These are phyloP conservation scores for Lysandra bellargus DNA, from an alignment of 2,888 invertebrate species.

Conservation along the genomic window DNA sequence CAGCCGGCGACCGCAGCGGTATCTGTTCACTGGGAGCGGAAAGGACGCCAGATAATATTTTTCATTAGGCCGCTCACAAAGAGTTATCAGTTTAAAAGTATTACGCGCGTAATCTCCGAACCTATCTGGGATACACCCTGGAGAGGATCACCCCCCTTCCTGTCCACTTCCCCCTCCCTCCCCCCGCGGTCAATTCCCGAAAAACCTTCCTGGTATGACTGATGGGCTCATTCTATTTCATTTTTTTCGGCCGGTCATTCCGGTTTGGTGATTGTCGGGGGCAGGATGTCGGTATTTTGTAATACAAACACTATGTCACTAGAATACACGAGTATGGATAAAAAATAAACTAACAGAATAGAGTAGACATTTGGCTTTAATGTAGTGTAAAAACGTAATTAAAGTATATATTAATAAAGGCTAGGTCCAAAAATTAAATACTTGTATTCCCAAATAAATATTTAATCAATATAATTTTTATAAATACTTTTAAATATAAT, in stretches of 20 bases:
- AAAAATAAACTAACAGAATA: background rate
- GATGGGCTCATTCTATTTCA: background rate
- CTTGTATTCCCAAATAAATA: no score
- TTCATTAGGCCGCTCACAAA: slow-evolving; percentile 16
- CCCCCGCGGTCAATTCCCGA: background rate
- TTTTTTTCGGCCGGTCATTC: background rate
- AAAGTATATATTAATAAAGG: no score
- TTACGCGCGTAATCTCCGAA: slow-evolving; percentile 7
- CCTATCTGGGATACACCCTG: slow-evolving; percentile 1
- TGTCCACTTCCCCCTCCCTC: background rate
- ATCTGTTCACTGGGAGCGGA: background rate
- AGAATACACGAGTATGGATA: background rate
- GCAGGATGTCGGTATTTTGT: background rate
- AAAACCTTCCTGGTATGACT: background rate
- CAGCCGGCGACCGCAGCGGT: background rate
- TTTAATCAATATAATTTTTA: no score
- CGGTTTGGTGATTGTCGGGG: background rate
- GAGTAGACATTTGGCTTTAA: background rate
- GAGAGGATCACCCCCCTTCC: background rate
- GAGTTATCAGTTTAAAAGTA: slow-evolving; percentile 16
- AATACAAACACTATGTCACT: background rate
- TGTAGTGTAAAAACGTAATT: no score
- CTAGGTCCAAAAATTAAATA: no score
- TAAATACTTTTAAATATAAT: no score
- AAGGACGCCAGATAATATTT: slow-evolving; percentile 17